phyloP scores from a whole-genome alignment of 2,113 vertebrate genomes.

The Rhinopomastus cyanomelas region DNA sequence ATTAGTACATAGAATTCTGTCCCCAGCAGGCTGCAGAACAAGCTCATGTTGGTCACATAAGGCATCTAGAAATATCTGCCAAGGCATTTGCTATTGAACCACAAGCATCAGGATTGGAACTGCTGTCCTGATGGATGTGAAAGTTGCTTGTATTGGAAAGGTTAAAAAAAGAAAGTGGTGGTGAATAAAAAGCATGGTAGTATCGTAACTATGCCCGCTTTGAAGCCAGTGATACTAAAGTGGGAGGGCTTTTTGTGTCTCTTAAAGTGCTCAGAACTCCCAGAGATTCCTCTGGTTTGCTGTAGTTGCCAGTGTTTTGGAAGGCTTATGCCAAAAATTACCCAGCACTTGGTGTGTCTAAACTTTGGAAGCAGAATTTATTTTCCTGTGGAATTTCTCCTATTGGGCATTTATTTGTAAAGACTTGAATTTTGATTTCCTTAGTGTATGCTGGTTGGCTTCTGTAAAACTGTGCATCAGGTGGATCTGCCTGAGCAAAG shows the following conservation, averaged over 20 bases:
- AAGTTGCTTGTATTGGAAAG: not conserved
- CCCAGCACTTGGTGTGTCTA: not conserved
- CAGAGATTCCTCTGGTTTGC: not conserved
- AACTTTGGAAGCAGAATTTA: not conserved
- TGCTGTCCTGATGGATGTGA: not conserved
- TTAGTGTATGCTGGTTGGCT: not conserved
- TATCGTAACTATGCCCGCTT: not conserved
- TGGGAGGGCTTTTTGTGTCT: not conserved
- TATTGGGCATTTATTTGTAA: not conserved
- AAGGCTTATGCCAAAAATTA: not conserved
- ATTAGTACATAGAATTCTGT: not conserved
- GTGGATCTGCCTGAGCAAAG: fast-evolving
- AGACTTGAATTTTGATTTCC: not conserved
- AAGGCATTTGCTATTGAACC: too few relatives aligned
- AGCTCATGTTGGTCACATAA: not conserved
- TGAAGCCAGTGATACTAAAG: not conserved
- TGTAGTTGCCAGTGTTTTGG: not conserved
- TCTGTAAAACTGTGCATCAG: not conserved
- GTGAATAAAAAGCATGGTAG: not conserved
- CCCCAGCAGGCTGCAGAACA: not conserved
- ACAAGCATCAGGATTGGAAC: not conserved
- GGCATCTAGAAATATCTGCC: not conserved
- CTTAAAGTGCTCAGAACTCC: not conserved
- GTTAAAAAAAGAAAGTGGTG: not conserved
- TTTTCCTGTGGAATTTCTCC: not conserved